Conservation (phyloP, 2,113 vertebrate genomes). For the Hoplias malabaricus region DNA sequence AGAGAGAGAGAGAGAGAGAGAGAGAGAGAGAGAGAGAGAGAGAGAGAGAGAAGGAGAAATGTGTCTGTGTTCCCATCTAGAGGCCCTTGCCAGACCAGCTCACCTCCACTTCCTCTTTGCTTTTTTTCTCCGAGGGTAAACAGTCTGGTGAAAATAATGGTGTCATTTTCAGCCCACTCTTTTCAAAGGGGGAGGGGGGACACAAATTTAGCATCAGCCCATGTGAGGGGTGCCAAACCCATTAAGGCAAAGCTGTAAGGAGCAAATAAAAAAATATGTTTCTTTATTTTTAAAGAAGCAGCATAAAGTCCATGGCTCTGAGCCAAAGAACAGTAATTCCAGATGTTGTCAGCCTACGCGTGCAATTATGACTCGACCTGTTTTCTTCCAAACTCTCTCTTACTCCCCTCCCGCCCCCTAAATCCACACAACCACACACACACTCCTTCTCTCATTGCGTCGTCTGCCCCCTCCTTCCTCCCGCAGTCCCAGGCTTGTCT, state of each 20-base stretch:
- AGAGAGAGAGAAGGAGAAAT: constrained; percentile 29
- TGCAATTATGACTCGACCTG: constrained; percentile 66
- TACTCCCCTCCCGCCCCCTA: constrained; percentile 28
- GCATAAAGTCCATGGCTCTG: constrained; percentile 59
- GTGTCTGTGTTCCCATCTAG: constrained; percentile 63
- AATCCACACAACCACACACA: constrained; percentile 38
- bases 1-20: background rate
- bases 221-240: constrained; percentile 59
- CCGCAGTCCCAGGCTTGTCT: background rate
- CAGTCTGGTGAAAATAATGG: constrained; percentile 83
- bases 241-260: constrained; percentile 62
- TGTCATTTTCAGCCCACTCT: constrained; percentile 75
- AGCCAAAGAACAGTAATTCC: constrained; percentile 65
- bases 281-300: constrained; percentile 63
- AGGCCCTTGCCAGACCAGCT: constrained; percentile 70
- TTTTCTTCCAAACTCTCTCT: constrained; percentile 45
- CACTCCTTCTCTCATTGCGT: constrained; percentile 13
- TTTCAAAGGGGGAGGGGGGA: constrained; percentile 53
- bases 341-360: constrained; percentile 70
- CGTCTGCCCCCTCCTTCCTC: constrained; percentile 31
- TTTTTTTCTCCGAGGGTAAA: constrained; percentile 64
- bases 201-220: constrained; percentile 73
- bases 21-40: background rate
- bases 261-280: constrained; percentile 65
- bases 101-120: constrained; percentile 70